These are phyloP conservation scores for Aeoliscus strigatus DNA, from an alignment of 2,797 vertebrate genomes.

Conservation along the genomic window DNA sequence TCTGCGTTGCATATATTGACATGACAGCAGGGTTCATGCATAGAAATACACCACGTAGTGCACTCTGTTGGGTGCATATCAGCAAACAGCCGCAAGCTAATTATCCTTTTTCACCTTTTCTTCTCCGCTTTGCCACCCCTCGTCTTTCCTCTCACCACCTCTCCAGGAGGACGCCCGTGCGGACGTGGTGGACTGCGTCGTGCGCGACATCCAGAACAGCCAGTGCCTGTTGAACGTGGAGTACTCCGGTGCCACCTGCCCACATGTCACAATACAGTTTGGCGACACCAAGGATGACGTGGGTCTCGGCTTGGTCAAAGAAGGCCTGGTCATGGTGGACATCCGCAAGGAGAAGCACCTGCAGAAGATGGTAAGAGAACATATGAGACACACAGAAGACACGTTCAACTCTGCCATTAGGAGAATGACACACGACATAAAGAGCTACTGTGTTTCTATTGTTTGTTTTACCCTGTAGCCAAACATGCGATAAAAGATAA, in stretches of 20 bases:
- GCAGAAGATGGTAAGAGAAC: slow-evolving; percentile 85
- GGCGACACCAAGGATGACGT: slow-evolving; percentile 91
- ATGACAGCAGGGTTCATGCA: not conserved
- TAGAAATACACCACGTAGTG: not conserved
- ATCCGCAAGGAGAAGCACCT: slow-evolving; percentile 91
- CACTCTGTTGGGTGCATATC: too few species aligned
- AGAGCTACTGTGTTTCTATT: too few species aligned
- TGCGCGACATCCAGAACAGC: slow-evolving; percentile 93
- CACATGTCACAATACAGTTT: slow-evolving; percentile 89
- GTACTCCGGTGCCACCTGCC: slow-evolving; percentile 78
- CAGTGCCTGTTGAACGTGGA: slow-evolving; percentile 97
- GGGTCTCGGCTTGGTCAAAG: slow-evolving; percentile 91
- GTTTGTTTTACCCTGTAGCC: too few species aligned
- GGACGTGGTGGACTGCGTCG: slow-evolving; percentile 89
- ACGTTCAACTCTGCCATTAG: too few species aligned
- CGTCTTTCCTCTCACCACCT: slow-evolving; percentile 5
- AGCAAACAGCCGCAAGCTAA: too few species aligned
- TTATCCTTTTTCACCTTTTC: too few species aligned
- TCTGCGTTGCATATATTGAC: too few species aligned
- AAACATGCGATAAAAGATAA: too few species aligned
- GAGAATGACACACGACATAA: too few species aligned
- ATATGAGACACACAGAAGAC: too few species aligned
- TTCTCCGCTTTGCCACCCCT: too few species aligned
- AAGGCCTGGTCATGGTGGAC: slow-evolving; percentile 95
- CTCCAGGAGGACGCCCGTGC: slow-evolving; percentile 88